phyloP scores from a whole-genome alignment of 2,113 vertebrate genomes.

The Ammodytes marinus region DNA sequence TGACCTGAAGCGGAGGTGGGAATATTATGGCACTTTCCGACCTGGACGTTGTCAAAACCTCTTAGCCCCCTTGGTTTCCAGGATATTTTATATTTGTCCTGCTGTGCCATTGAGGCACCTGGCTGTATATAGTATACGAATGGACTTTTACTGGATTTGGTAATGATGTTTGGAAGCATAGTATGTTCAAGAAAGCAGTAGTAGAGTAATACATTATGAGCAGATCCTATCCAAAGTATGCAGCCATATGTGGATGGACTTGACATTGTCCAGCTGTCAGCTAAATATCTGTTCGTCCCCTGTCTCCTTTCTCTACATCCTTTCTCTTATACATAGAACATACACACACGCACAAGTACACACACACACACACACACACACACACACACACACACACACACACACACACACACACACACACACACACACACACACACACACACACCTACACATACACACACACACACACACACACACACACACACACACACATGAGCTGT shows the following conservation, averaged over 20 bases:
- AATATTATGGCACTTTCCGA: constrained; percentile 69
- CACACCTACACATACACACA: constrained; percentile 2
- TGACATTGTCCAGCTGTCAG: constrained; percentile 62
- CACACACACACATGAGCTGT: constrained; percentile 31
- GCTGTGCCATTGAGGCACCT: constrained; percentile 61
- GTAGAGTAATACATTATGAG: constrained; percentile 64
- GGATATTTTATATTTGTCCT: constrained; percentile 62
- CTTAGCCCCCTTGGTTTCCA: constrained; percentile 38
- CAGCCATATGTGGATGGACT: constrained; percentile 33
- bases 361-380: constrained; percentile 21
- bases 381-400: not conserved
- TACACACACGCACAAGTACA: not conserved
- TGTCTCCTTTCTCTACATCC: constrained; percentile 40
- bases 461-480: constrained; percentile 19
- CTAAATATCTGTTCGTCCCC: constrained; percentile 53
- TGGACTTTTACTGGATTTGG: constrained; percentile 48
- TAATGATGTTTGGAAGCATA: constrained; percentile 64
- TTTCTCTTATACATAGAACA: constrained; percentile 24
- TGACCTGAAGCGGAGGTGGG: constrained; percentile 71
- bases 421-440: constrained; percentile 21
- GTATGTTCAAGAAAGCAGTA: constrained; percentile 46
- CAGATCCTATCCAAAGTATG: constrained; percentile 46
- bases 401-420: constrained; percentile 7
- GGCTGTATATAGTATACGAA: constrained; percentile 55
- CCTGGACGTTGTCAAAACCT: constrained; percentile 65